phyloP scores from a whole-genome alignment of 2,113 vertebrate species.

The Xenopus laevis region DNA sequence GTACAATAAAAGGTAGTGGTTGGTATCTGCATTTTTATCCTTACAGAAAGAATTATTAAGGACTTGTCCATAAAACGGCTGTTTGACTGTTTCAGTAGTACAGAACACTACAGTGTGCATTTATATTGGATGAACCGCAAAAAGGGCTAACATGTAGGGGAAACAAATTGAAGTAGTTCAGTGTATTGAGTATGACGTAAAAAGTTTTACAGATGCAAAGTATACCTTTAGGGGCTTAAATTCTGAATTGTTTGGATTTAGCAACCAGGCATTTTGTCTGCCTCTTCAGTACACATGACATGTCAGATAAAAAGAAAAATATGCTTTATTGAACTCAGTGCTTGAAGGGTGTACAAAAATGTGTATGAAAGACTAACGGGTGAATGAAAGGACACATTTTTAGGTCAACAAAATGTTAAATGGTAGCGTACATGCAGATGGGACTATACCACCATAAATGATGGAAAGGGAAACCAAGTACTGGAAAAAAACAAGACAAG shows the following conservation, averaged over 20 bases:
- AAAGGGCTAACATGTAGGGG: no score
- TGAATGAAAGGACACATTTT: neutral
- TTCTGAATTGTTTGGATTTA: conserved; percentile 22
- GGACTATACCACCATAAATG: neutral
- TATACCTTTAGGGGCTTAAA: conserved; percentile 21
- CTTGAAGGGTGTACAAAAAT: neutral
- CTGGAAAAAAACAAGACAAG: no score
- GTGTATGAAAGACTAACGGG: neutral
- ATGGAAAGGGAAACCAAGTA: neutral
- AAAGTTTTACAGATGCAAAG: neutral
- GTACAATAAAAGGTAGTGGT: no score
- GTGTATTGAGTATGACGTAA: no score
- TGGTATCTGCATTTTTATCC: no score
- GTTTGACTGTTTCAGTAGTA: no score
- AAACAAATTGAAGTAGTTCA: no score
- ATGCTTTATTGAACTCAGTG: conserved; percentile 15
- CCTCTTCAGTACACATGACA: conserved; percentile 23
- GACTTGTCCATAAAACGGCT: no score
- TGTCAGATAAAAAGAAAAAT: conserved; percentile 19
- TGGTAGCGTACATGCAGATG: no score
- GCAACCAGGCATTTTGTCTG: conserved; percentile 18
- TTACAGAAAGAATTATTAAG: no score
- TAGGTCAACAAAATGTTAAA: conserved; percentile 1
- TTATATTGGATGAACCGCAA: no score
- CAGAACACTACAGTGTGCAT: no score